phyloP scores from a whole-genome alignment of 2,888 invertebrate genomes.

The Tryphoninae sp. region DNA sequence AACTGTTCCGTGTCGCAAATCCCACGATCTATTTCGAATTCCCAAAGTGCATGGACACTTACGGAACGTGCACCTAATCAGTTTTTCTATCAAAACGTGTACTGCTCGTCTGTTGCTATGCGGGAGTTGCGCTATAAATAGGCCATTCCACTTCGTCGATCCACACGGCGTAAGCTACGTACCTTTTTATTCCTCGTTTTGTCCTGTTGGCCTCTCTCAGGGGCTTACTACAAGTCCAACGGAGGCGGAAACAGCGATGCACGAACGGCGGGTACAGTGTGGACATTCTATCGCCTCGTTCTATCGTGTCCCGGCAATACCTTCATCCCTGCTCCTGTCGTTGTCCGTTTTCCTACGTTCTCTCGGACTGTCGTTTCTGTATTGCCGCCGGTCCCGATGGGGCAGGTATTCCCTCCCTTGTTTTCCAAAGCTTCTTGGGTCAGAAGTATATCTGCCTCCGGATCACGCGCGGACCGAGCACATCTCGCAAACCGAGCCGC shows the following conservation, averaged over 20 bases:
- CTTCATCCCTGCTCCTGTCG: slow-evolving; percentile 18
- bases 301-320: slow-evolving; percentile 19
- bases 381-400: slow-evolving; percentile 16
- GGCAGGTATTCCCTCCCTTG: slow-evolving; percentile 50
- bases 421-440: slow-evolving; percentile 54
- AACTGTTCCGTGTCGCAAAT: no score
- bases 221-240: slow-evolving; percentile 4
- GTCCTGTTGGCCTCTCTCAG: background rate
- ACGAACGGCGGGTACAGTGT: background rate
- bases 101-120: background rate
- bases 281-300: slow-evolving; percentile 26
- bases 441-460: slow-evolving; percentile 44
- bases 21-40: background rate
- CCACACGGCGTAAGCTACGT: background rate
- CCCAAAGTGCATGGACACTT: background rate
- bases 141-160: background rate
- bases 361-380: slow-evolving; percentile 33
- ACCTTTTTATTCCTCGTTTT: background rate
- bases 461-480: slow-evolving; percentile 36
- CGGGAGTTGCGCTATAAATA: background rate
- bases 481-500: slow-evolving; percentile 34
- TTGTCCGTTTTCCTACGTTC: slow-evolving; percentile 26
- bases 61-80: background rate
- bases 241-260: slow-evolving; percentile 9
- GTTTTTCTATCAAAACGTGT: background rate